phyloP scores from a whole-genome alignment of 64 coral and sea anemone genomes.

The Astreopora myriophthalma region DNA sequence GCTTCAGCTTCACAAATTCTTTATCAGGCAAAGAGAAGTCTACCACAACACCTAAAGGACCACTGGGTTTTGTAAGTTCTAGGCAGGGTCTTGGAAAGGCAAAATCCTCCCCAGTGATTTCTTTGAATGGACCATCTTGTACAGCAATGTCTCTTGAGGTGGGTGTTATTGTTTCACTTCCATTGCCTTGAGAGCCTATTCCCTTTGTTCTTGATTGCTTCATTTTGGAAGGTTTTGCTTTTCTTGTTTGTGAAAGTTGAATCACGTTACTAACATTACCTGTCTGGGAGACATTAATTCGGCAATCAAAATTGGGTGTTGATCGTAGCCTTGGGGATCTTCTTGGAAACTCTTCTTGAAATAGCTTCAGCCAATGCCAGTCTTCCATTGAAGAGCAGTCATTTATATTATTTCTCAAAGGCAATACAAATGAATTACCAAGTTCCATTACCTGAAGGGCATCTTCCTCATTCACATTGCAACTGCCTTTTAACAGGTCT shows the following conservation, averaged over 20 bases:
- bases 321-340: slow-evolving; percentile 71
- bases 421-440: background rate
- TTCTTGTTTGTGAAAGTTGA: background rate
- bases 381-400: background rate
- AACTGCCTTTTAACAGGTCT: background rate
- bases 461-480: background rate
- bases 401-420: background rate
- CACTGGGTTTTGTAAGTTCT: slow-evolving; percentile 55
- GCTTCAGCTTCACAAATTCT: slow-evolving; percentile 92
- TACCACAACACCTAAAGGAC: slow-evolving; percentile 50
- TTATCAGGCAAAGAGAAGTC: slow-evolving; percentile 93
- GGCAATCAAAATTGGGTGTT: background rate
- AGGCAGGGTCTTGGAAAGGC: slow-evolving; percentile 59
- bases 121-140: background rate
- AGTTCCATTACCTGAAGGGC: background rate
- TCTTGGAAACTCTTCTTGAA: slow-evolving; percentile 89
- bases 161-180: background rate
- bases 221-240: slow-evolving; percentile 4
- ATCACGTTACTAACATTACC: too few relatives aligned
- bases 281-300: background rate
- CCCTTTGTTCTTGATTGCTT: background rate
- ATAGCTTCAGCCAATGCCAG: slow-evolving; percentile 79
- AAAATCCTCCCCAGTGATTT: background rate
- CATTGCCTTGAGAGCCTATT: background rate
- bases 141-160: background rate